Conservation (phyloP, 2,888 invertebrate species). For the Drosophila leonis region DNA sequence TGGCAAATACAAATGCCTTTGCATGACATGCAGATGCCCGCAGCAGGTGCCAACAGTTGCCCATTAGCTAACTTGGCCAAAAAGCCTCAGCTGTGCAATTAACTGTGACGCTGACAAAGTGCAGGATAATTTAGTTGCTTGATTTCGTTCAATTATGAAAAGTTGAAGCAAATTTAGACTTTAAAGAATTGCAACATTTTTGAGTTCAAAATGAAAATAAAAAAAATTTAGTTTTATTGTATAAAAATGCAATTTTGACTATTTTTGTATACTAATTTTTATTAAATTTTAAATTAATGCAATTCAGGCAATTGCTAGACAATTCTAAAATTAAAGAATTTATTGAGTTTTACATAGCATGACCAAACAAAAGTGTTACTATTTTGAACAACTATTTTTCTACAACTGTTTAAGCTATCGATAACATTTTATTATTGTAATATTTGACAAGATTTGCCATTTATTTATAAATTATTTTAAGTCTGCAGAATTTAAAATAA, state of each 20-base stretch:
- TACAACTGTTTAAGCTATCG: too few species aligned
- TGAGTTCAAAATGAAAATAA: background rate
- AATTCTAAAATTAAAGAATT: too few species aligned
- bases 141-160: conserved; percentile 4
- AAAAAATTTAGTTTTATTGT: background rate
- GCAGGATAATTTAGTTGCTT: conserved; percentile 28
- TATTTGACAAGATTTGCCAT: too few species aligned
- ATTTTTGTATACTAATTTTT: background rate
- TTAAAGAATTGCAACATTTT: background rate
- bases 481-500: too few species aligned
- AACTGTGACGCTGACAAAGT: conserved; percentile 25
- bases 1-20: background rate
- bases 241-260: background rate
- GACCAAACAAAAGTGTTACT: too few species aligned
- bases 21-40: conserved; percentile 49
- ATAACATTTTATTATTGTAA: too few species aligned
- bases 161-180: background rate
- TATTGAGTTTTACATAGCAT: too few species aligned
- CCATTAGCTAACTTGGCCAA: conserved; percentile 33
- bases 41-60: conserved; percentile 34
- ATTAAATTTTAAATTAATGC: background rate
- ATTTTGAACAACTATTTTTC: too few species aligned
- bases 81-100: conserved; percentile 28
- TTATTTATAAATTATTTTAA: too few species aligned
- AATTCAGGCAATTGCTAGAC: background rate